phyloP scores from a whole-genome alignment of 2,888 invertebrate genomes.

The Ophion costatus region DNA sequence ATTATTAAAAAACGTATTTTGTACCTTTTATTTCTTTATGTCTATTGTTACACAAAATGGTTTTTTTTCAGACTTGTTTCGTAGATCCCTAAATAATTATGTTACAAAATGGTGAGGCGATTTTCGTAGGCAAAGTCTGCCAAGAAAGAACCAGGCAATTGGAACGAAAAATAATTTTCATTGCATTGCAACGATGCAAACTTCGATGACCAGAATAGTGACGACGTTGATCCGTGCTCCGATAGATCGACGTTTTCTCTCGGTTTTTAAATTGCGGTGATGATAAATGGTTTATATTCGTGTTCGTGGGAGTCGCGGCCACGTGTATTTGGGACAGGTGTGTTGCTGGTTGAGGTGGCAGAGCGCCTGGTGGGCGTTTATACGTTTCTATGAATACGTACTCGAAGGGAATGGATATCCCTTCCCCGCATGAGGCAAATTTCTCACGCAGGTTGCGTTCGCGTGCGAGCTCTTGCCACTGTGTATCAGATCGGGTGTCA shows the following conservation, averaged over 20 bases:
- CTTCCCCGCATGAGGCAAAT: slow-evolving; percentile 23
- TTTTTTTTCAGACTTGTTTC: no score
- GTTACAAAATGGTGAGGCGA: no score
- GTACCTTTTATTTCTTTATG: background rate
- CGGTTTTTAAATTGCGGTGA: background rate
- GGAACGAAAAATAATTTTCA: no score
- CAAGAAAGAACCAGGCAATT: no score
- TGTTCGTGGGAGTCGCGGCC: slow-evolving; percentile 44
- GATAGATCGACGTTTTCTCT: background rate
- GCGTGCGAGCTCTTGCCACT: slow-evolving; percentile 48
- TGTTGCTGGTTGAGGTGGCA: slow-evolving; percentile 48
- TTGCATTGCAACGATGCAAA: no score
- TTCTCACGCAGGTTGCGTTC: slow-evolving; percentile 67
- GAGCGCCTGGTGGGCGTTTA: slow-evolving; percentile 39
- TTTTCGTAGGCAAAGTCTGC: no score
- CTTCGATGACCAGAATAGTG: no score
- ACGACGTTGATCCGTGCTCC: background rate
- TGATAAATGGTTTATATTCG: slow-evolving; percentile 8
- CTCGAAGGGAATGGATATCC: slow-evolving; percentile 11
- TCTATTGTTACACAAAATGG: background rate
- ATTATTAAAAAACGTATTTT: background rate
- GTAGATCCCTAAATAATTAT: no score
- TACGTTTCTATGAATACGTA: slow-evolving; percentile 38
- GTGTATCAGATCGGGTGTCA: slow-evolving; percentile 53
- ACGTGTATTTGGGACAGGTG: slow-evolving; percentile 61